A percentile compares a stretch with the other conserved stretches of the same genome.
Evolutionary conservation across 2,113 vertebrate species (phyloP).

Genomic region (Anseranas semipalmata): DNA sequence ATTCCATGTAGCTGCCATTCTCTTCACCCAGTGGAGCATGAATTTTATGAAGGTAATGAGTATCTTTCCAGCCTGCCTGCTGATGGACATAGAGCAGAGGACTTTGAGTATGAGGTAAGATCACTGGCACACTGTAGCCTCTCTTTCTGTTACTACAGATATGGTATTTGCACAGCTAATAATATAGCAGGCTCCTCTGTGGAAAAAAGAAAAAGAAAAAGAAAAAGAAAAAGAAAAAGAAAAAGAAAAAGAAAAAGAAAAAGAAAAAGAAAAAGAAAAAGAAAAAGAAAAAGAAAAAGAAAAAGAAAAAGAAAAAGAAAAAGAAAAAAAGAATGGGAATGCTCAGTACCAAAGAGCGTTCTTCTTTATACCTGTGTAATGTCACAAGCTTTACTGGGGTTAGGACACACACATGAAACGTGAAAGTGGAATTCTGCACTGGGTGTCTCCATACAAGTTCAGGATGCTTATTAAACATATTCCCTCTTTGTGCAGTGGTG

Average conservation of each 20-base stretch:
- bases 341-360: background rate
- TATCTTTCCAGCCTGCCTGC: slow-evolving; percentile 89
- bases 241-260: too few relatives aligned
- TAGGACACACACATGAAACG: background rate
- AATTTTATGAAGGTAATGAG: slow-evolving; percentile 91
- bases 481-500: background rate
- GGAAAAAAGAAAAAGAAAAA: too few relatives aligned
- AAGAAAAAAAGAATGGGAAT: too few relatives aligned
- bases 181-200: background rate
- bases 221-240: too few relatives aligned
- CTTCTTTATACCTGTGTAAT: background rate
- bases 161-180: slow-evolving; percentile 21
- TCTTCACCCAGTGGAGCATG: slow-evolving; percentile 91
- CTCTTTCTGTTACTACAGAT: slow-evolving; percentile 12
- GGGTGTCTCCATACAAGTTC: background rate
- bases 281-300: too few relatives aligned
- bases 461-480: background rate
- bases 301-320: too few relatives aligned
- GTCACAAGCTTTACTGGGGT: background rate
- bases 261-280: too few relatives aligned
- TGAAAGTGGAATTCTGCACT: background rate
- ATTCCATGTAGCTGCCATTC: slow-evolving; percentile 89
- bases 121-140: background rate
- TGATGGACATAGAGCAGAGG: slow-evolving; percentile 89
- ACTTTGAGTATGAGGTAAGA: slow-evolving; percentile 96